These are phyloP conservation scores for Hydropsyche betteni DNA, from an alignment of 2,888 invertebrate genomes.

Conservation along the genomic window DNA sequence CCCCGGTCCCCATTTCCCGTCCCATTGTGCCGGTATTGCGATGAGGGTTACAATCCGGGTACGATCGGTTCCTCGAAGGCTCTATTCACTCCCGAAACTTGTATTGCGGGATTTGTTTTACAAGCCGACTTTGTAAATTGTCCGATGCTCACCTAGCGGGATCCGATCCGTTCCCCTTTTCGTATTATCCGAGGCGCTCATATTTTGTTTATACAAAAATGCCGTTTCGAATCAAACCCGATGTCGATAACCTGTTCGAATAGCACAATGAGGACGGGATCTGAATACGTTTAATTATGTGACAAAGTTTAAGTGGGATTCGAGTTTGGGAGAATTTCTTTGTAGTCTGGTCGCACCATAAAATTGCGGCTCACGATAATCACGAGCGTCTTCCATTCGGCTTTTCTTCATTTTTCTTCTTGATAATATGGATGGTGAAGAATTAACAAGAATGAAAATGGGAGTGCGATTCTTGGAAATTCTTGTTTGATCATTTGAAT, in stretches of 20 bases:
- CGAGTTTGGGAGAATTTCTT: background rate
- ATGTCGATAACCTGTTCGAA: constrained; percentile 21
- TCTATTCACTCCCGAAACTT: constrained; percentile 33
- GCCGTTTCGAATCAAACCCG: too few relatives aligned
- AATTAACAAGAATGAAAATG: too few relatives aligned
- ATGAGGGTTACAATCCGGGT: constrained; percentile 20
- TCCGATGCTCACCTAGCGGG: background rate
- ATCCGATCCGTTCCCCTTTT: too few relatives aligned
- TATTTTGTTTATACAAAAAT: too few relatives aligned
- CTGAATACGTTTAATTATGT: constrained; percentile 38
- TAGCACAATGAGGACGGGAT: constrained; percentile 39
- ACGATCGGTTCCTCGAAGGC: constrained; percentile 29
- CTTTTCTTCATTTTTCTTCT: too few relatives aligned
- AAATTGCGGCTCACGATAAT: constrained; percentile 20
- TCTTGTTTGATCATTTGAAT: constrained; percentile 5
- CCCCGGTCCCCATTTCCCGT: background rate
- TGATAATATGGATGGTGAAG: too few relatives aligned
- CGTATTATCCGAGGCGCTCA: too few relatives aligned
- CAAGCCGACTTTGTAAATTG: constrained; percentile 32
- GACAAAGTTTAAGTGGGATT: constrained; percentile 4
- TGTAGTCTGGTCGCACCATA: constrained; percentile 5
- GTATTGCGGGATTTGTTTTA: constrained; percentile 33
- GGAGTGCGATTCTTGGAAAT: background rate
- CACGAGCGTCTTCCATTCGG: too few relatives aligned
- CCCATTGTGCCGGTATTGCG: background rate